Evolutionary conservation across 2,888 invertebrate species (phyloP).

Genomic region (Mellilla xanthometata): DNA sequence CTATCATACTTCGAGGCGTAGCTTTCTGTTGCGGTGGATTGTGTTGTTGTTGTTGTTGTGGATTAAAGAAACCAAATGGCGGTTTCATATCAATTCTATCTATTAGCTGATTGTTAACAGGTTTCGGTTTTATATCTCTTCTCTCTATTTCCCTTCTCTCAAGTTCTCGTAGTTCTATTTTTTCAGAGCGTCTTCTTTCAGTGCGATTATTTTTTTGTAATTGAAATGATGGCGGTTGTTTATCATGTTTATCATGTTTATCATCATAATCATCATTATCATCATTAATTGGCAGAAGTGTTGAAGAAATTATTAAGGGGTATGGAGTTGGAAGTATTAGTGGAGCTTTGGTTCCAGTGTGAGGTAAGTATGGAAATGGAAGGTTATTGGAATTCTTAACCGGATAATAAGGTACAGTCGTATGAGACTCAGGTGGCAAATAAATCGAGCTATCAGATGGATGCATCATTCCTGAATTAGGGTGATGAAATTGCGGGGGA

Average conservation of each 20-base stretch:
- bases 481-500: conserved; percentile 59
- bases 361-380: conserved; percentile 61
- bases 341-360: conserved; percentile 59
- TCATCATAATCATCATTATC: conserved; percentile 51
- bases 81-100: conserved; percentile 62
- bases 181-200: conserved; percentile 35
- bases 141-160: conserved; percentile 37
- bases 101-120: conserved; percentile 53
- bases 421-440: conserved; percentile 66
- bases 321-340: conserved; percentile 56
- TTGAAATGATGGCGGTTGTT: conserved; percentile 31
- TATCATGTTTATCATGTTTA: too few relatives aligned
- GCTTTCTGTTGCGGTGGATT: conserved; percentile 42
- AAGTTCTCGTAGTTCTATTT: conserved; percentile 47
- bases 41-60: conserved; percentile 17
- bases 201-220: conserved; percentile 43
- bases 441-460: conserved; percentile 61
- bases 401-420: conserved; percentile 58
- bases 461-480: conserved; percentile 47
- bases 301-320: conserved; percentile 57
- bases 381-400: conserved; percentile 61
- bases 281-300: conserved; percentile 47
- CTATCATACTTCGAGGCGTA: conserved; percentile 56
- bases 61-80: conserved; percentile 40
- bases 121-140: conserved; percentile 47